Conservation (phyloP, 2,888 invertebrate species). For the Conomelus anceps region DNA sequence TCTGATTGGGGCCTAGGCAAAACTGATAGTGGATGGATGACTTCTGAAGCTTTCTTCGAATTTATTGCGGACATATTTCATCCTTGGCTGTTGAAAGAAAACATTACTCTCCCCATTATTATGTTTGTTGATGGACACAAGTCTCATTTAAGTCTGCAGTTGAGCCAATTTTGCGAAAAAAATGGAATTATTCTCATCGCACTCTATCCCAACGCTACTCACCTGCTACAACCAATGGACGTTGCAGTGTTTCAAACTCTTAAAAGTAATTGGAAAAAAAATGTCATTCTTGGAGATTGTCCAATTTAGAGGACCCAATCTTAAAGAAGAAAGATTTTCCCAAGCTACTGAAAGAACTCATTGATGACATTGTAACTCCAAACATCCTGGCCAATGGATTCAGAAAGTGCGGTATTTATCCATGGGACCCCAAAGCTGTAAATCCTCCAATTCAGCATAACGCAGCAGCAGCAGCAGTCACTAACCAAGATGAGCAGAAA, state of each 20-base stretch:
- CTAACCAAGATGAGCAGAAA: too few species aligned
- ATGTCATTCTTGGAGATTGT: not conserved
- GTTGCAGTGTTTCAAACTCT: slow-evolving; percentile 30
- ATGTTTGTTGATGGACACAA: slow-evolving; percentile 42
- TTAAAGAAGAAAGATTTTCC: not conserved
- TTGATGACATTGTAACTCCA: not conserved
- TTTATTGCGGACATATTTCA: slow-evolving; percentile 41
- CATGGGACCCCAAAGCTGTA: too few species aligned
- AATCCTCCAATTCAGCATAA: too few species aligned
- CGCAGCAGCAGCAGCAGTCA: too few species aligned
- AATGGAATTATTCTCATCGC: not conserved
- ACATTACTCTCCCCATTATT: slow-evolving; percentile 39
- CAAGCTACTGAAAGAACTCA: not conserved
- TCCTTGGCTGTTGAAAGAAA: too few species aligned
- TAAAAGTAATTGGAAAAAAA: slow-evolving; percentile 27
- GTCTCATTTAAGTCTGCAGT: slow-evolving; percentile 36
- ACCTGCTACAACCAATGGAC: slow-evolving; percentile 32
- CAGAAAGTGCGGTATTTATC: too few species aligned
- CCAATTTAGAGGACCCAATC: not conserved
- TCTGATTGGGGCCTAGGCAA: too few species aligned
- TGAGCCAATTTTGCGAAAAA: slow-evolving; percentile 20
- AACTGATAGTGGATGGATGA: too few species aligned
- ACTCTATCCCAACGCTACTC: slow-evolving; percentile 31
- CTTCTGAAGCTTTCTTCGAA: slow-evolving; percentile 39
- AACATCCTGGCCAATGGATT: not conserved